Evolutionary conservation across 2,113 vertebrate genomes (phyloP).

Genomic region (Mus musculus): GRCm39 chr11:70180001-70180500

Average conservation of each 20-base stretch:
- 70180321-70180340: background rate
- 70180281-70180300: background rate
- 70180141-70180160: conserved; percentile 13
- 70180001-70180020: background rate
- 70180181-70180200: background rate
- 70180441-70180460: background rate
- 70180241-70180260: background rate
- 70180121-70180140: conserved; percentile 20
- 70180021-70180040: background rate
- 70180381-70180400: background rate
- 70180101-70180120: background rate
- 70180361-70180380: background rate
- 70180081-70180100: background rate
- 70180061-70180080: background rate
- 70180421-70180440: background rate
- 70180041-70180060: background rate
- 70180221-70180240: background rate
- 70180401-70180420: background rate
- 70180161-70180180: background rate
- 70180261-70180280: background rate
- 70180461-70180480: background rate
- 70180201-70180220: background rate
- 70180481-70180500: background rate
- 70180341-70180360: background rate
- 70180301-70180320: background rate